Evolutionary conservation across 2,888 invertebrate genomes (phyloP), one percentile per base, ranked within the genome.

Genomic region (Apamea anceps): DNA sequence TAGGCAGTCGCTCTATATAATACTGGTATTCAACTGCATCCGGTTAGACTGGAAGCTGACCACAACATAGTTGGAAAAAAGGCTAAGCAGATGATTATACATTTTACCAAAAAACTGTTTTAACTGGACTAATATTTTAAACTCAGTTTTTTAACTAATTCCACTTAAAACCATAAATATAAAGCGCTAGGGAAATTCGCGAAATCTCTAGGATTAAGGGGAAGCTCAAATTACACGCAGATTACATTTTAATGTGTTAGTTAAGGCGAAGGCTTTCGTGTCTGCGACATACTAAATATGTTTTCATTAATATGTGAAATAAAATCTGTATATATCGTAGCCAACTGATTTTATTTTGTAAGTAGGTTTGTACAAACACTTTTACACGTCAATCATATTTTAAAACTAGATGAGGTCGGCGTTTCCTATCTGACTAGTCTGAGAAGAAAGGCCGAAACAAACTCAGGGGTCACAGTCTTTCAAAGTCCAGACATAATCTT

Each of bases 231-330:
- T 78, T 80, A 76, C 45, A 65, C 63, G 78, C 25, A 86, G 84
- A 84, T 84, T 86, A 84, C 78, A 75, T 82, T 86, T 77, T 82
- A 77, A 84, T 86, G 86, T 72, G 60, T 72, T 15, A 62, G 18
- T 86, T 84, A 84, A 86, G 86, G 74, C n/a, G 71, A 15, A 0
- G 66, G 28, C 15, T 13, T 21, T 42, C 15, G 3, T 45, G 0
- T 10, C 15, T n/a, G 18, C 0, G 12, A 0, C 51, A 32, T 37
- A 42, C 25, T 37, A 68, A 57, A 62, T 62, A 13, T 60, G 7
- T 60, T 51, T 51, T 48, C 42, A 42, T 42, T 42, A 0, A 42
- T 42, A 42, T 42, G 42, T 37, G 37, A 37, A 37, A 2, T 37
- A 37, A 37, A 32, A n/a, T n/a, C n/a, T n/a, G n/a, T n/a, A n/a